These are phyloP conservation scores for Benitochromis conjunctus DNA, from an alignment of 2,113 vertebrate species.

Conservation along the genomic window DNA sequence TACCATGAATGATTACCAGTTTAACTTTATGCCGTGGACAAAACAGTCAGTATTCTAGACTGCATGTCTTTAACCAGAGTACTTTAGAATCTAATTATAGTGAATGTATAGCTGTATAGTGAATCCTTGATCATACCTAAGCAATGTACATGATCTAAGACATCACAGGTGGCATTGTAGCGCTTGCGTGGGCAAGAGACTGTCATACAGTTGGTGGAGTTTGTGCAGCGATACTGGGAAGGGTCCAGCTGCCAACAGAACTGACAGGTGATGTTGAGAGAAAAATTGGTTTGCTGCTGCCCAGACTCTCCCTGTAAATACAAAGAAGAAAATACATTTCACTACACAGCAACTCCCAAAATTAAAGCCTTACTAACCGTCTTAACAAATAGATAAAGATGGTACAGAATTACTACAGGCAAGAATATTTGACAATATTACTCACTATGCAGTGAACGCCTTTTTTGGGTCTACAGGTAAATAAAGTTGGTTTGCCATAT, in stretches of 20 bases:
- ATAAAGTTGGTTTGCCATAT: slow-evolving; percentile 80
- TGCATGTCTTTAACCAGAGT: neutral
- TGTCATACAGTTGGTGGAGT: slow-evolving; percentile 86
- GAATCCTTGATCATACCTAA: slow-evolving; percentile 74
- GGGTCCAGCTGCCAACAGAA: slow-evolving; percentile 97
- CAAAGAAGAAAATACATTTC: neutral
- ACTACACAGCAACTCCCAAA: neutral
- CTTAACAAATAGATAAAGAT: neutral
- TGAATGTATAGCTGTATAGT: neutral
- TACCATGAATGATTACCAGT: neutral
- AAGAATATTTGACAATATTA: slow-evolving; percentile 24
- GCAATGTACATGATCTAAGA: slow-evolving; percentile 87
- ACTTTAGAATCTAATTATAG: neutral
- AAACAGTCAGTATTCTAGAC: neutral
- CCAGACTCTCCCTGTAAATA: slow-evolving; percentile 75
- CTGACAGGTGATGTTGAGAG: slow-evolving; percentile 83
- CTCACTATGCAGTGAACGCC: slow-evolving; percentile 88
- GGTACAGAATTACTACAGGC: neutral
- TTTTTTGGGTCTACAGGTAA: slow-evolving; percentile 81
- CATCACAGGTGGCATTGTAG: slow-evolving; percentile 83
- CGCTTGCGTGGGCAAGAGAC: slow-evolving; percentile 90
- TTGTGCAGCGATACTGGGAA: slow-evolving; percentile 83
- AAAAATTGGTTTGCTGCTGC: slow-evolving; percentile 77
- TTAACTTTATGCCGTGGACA: neutral
- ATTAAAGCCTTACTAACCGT: neutral